phyloP scores from a whole-genome alignment of 2,888 invertebrate species.

The Euplexia lucipara region DNA sequence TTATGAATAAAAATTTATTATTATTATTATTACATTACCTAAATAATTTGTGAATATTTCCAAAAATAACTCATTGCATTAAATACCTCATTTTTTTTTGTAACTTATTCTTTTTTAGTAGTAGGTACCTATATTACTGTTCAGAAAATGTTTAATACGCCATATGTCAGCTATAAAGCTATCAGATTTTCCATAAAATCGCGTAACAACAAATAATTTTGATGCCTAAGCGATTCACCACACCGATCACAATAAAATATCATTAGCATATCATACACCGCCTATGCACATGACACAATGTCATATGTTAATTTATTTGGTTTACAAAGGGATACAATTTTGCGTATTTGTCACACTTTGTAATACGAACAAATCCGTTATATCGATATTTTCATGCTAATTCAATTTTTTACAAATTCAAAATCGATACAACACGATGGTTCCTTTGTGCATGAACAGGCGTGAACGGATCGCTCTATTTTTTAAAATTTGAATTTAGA shows the following conservation, averaged over 20 bases:
- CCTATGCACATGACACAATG: slow-evolving; percentile 68
- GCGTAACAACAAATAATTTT: slow-evolving; percentile 71
- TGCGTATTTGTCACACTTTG: slow-evolving; percentile 84
- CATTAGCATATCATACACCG: slow-evolving; percentile 74
- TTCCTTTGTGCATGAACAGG: slow-evolving; percentile 75
- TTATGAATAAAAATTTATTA: no score
- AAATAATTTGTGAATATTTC: no score
- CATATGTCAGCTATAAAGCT: slow-evolving; percentile 63
- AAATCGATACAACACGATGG: slow-evolving; percentile 74
- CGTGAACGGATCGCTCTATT: slow-evolving; percentile 74
- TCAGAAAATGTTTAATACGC: slow-evolving; percentile 50
- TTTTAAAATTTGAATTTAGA: slow-evolving; percentile 52
- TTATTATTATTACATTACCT: no score
- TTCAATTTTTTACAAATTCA: slow-evolving; percentile 69
- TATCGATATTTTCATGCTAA: slow-evolving; percentile 85
- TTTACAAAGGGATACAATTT: slow-evolving; percentile 81
- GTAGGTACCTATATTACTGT: slow-evolving; percentile 40
- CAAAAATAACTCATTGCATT: slow-evolving; percentile 8
- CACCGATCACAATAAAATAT: slow-evolving; percentile 76
- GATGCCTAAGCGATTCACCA: slow-evolving; percentile 69
- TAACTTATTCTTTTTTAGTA: slow-evolving; percentile 7
- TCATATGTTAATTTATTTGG: slow-evolving; percentile 84
- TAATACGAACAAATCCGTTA: slow-evolving; percentile 86
- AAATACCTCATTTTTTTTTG: slow-evolving; percentile 7
- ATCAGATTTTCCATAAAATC: slow-evolving; percentile 73